Evolutionary conservation across 2,888 invertebrate species (phyloP).

Genomic region (Eilema sororculum): DNA sequence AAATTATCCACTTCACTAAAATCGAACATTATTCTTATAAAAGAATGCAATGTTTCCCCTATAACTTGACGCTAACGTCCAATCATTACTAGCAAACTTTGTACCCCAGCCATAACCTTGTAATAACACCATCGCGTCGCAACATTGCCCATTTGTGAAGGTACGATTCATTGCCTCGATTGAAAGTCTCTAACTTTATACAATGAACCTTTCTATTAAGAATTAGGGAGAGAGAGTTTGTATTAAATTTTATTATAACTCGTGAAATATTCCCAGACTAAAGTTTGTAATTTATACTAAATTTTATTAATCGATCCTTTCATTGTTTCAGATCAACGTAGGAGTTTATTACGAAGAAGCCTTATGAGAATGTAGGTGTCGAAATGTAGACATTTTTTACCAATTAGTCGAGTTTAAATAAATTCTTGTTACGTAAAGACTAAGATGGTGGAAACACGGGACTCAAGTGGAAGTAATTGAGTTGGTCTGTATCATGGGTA

Average conservation of each 20-base stretch:
- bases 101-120: background rate
- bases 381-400: constrained; percentile 82
- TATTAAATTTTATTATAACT: constrained; percentile 26
- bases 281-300: constrained; percentile 11
- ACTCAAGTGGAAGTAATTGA: constrained; percentile 75
- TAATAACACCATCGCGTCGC: constrained; percentile 5
- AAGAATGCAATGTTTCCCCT: background rate
- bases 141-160: constrained; percentile 4
- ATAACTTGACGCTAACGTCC: background rate
- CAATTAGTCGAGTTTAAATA: constrained; percentile 76
- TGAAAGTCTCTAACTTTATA: constrained; percentile 19
- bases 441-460: constrained; percentile 77
- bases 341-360: constrained; percentile 87
- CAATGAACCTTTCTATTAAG: constrained; percentile 20
- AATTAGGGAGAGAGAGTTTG: constrained; percentile 12
- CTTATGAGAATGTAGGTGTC: constrained; percentile 84
- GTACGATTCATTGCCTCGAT: constrained; percentile 16
- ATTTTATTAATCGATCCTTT: constrained; percentile 31
- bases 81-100: background rate
- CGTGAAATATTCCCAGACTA: constrained; percentile 27
- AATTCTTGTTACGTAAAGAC: constrained; percentile 76
- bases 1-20: background rate
- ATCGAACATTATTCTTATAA: background rate
- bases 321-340: constrained; percentile 83
- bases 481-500: constrained; percentile 60